phyloP scores from a whole-genome alignment of 2,888 invertebrate species.

The Cryptus armator region DNA sequence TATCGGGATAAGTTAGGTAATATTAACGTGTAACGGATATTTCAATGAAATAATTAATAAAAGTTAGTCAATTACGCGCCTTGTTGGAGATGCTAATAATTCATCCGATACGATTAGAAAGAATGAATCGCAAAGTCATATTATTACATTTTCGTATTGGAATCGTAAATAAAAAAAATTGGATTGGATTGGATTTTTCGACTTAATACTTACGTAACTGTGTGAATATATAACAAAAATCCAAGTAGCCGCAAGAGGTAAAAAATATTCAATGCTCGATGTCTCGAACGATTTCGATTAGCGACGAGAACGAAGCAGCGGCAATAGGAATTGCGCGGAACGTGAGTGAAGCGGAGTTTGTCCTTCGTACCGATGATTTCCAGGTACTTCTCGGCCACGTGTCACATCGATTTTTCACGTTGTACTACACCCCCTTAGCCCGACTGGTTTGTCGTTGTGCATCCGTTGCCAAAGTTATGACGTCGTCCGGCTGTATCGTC shows the following conservation, averaged over 20 bases:
- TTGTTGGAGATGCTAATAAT: constrained; percentile 13
- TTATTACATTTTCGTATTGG: neutral
- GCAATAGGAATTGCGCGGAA: neutral
- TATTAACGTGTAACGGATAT: constrained; percentile 6
- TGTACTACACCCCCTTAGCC: constrained; percentile 11
- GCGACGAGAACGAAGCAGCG: neutral
- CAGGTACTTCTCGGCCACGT: constrained; percentile 65
- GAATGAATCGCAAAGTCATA: constrained; percentile 14
- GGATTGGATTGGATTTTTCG: neutral
- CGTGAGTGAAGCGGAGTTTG: constrained; percentile 26
- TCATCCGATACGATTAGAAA: constrained; percentile 39
- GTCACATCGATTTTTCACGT: constrained; percentile 69
- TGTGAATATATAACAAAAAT: neutral
- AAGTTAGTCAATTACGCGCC: constrained; percentile 52
- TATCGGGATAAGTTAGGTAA: neutral
- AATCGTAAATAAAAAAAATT: neutral
- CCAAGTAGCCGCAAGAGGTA: constrained; percentile 11
- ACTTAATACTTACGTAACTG: neutral
- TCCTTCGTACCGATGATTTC: constrained; percentile 66
- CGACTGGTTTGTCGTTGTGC: constrained; percentile 34
- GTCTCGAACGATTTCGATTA: constrained; percentile 37
- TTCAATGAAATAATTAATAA: constrained; percentile 48
- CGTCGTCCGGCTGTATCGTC: constrained; percentile 43
- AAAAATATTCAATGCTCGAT: constrained; percentile 29
- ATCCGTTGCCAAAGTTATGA: constrained; percentile 68